Base-by-base conservation (phyloP, 2,888 invertebrate species). In the Drosophila formosana region DNA sequence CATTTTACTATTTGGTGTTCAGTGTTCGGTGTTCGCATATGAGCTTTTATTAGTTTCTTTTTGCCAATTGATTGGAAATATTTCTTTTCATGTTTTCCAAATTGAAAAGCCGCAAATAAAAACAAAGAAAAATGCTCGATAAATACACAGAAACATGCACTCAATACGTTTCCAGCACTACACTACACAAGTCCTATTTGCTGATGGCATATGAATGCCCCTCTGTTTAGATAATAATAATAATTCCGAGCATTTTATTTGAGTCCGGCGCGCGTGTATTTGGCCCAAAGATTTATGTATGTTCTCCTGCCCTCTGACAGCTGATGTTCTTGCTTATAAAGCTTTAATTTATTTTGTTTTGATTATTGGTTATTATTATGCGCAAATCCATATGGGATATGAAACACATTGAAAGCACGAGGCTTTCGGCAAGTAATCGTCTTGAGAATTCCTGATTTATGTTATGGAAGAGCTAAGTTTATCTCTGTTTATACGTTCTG, bases 1-100 rank as follows among this genome's bases (percentile, higher is more conserved):
- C n/a, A 57, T 55, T 53, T 64, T 64, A 63, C 56, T 63, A 58
- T 50, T 37, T 13, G 23, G 43, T 39, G 55, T 52, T 45, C 45
- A 25, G 23, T 26, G 47, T 13, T 37, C 37, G 39, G 39, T 75
- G 60, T 57, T 75, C 78, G 50, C 66, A 71, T 73, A 80, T 80
- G 82, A 78, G 77, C 67, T 85, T 87, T 88, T 85, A 88, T 85
- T 88, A 72, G 75, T 78, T 85, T 80, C 64, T 81, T 75, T 81
- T 82, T 85, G 81, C 78, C 88, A 85, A 85, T 85, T 85, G 85
- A 85, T 88, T 85, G 85, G 80, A 85, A 88, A 88, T 86, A 86
- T 85, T 86, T 81, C 86, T 80, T 85, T 88, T 85, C 86, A 88
- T 86, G 88, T 88, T 72, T 64, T 78, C 39, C 73, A 66, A 75